Percentiles rank a stretch among this genome's conserved stretches.
phyloP scores from a whole-genome alignment of 2,113 vertebrate genomes.

The Phalacrocorax brasilianus region DNA sequence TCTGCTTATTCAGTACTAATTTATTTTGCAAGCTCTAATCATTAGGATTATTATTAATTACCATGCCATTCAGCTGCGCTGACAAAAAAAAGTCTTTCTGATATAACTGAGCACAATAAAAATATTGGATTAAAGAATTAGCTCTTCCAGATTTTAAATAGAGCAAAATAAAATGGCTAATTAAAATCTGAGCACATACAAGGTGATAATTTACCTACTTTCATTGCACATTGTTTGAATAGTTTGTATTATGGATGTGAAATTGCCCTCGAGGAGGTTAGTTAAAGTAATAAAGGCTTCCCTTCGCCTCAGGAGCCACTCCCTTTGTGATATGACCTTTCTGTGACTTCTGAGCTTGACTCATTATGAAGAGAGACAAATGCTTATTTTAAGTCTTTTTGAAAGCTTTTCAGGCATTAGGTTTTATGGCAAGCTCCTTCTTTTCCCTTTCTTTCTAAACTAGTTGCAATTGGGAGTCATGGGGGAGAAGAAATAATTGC shows the following conservation, averaged over 20 bases:
- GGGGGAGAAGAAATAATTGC: neutral
- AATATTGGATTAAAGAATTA: conserved; percentile 32
- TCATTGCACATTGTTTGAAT: neutral
- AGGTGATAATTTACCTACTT: conserved; percentile 27
- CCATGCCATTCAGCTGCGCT: neutral
- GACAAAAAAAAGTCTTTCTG: neutral
- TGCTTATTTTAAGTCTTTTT: conserved; percentile 5
- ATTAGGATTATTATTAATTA: conserved; percentile 35
- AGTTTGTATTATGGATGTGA: conserved; percentile 39
- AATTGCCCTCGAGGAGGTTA: conserved; percentile 44
- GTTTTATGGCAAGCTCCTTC: neutral
- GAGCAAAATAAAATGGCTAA: conserved; percentile 12
- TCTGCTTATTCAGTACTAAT: conserved; percentile 38
- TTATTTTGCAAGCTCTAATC: neutral
- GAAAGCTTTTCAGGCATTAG: neutral
- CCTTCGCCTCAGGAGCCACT: conserved; percentile 40
- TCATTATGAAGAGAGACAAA: conserved; percentile 38
- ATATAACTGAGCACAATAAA: neutral
- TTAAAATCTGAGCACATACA: conserved; percentile 6
- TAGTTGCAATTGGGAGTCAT: neutral
- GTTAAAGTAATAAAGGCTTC: conserved; percentile 65
- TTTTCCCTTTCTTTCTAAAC: neutral
- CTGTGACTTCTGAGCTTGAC: conserved; percentile 41
- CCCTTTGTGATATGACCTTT: conserved; percentile 56
- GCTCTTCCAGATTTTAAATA: neutral